Evolutionary conservation across 1,140 invertebrate species (phyloP), one percentile per base, ranked within the genome.

Genomic region (Varroa destructor): DNA sequence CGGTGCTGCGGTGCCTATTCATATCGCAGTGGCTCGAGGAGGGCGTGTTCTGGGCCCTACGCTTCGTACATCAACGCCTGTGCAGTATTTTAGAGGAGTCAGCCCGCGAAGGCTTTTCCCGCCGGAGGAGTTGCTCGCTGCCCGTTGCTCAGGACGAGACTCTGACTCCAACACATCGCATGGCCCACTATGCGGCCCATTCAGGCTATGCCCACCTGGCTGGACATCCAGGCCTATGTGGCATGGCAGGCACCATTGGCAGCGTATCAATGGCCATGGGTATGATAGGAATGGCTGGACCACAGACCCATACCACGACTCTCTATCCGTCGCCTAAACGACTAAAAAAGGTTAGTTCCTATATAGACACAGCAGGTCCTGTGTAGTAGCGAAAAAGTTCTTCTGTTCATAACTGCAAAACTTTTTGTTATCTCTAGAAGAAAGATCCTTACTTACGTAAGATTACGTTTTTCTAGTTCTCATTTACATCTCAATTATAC

Each of bases 21-120:
- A 89, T 95, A 73, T 85, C 89, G 0, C 91, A 96, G 77, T 99
- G 97, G 97, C 87, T 90, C 76, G 94, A 97, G 79, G 94, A 98
- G 80, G 96, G 96, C 1, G 87, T 97, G 43, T 91, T 89, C 81
- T 99, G 96, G 96, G 92, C 91, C 43, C 80, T 98, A n/a, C 88
- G 93, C 78, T 99, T 88, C 81, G 81, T 94, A 57, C 89, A 90
- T 75, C 89, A 67, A 14, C 61, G 61, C 37, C 61, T 67, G 40
- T 40, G 40, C 40, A 67, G 61, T 46, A 67, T 67, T 37, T 43
- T 14, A 12, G 61, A 67, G 36, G 61, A 67, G 46, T 67, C 40
- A 40, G 46, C 61, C 36, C 61, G 61, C 61, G 61, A 67, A 37
- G 61, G 61, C 2, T 67, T 67, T 8, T 67, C 61, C 40, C 40